phyloP scores from a whole-genome alignment of 1,140 invertebrate genomes.

The Spodoptera litura region DNA sequence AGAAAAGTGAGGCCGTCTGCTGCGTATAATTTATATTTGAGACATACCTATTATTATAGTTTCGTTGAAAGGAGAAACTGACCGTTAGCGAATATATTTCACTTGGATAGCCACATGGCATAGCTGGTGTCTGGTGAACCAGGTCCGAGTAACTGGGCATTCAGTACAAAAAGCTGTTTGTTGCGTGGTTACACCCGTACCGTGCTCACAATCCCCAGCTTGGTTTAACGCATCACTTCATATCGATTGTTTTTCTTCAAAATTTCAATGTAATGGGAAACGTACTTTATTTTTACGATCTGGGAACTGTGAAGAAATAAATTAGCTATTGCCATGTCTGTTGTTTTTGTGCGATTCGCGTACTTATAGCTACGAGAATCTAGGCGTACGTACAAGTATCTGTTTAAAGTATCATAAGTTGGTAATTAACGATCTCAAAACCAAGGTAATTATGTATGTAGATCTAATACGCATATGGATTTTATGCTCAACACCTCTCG shows the following conservation, averaged over 20 bases:
- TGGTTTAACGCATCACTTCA: conserved; percentile 28
- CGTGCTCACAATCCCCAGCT: conserved; percentile 25
- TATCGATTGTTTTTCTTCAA: conserved; percentile 34
- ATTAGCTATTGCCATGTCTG: not conserved
- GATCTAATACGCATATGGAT: too few relatives aligned
- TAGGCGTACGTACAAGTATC: too few relatives aligned
- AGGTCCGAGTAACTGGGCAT: conserved; percentile 10
- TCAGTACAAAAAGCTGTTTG: not conserved
- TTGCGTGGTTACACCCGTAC: conserved; percentile 5
- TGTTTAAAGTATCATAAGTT: too few relatives aligned
- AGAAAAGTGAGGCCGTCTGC: not conserved
- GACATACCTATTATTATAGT: too few relatives aligned
- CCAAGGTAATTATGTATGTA: too few relatives aligned
- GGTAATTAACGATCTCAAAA: too few relatives aligned
- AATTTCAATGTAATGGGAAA: conserved; percentile 17
- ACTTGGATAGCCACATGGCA: too few relatives aligned
- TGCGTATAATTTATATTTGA: too few relatives aligned
- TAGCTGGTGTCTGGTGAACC: not conserved
- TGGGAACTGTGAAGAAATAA: conserved; percentile 22
- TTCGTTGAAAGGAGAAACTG: not conserved
- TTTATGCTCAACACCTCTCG: too few relatives aligned
- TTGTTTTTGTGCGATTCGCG: conserved; percentile 4
- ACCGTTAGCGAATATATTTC: not conserved
- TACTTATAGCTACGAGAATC: too few relatives aligned
- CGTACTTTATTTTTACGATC: conserved; percentile 30